These are phyloP conservation scores for Aleiodes sp. DNA, from an alignment of 1,140 invertebrate genomes.

Conservation along the genomic window DNA sequence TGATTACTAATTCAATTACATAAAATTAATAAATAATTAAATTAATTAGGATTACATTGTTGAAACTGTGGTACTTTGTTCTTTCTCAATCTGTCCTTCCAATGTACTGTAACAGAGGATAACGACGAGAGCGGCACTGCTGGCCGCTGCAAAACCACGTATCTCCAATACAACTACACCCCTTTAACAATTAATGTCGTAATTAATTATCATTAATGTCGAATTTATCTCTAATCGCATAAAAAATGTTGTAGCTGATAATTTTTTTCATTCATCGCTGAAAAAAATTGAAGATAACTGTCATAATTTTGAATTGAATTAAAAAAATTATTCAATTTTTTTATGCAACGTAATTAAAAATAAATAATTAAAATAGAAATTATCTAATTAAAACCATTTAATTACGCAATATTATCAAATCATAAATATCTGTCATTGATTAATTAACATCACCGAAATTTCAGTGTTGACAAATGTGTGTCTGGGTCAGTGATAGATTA, in stretches of 20 bases:
- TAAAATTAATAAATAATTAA: no score
- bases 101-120: conserved; percentile 56
- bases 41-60: conserved; percentile 40
- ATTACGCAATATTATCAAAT: neutral
- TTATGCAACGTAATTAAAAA: no score
- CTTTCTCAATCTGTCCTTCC: conserved; percentile 52
- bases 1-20: no score
- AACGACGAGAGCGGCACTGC: conserved; percentile 59
- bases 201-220: neutral
- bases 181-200: conserved; percentile 43
- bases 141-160: conserved; percentile 59
- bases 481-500: neutral
- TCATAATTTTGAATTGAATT: no score
- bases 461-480: neutral
- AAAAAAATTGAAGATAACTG: no score
- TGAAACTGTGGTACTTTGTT: conserved; percentile 38
- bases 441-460: neutral
- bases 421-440: neutral
- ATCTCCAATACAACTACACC: conserved; percentile 55
- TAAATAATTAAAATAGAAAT: no score
- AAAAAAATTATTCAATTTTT: no score
- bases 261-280: no score
- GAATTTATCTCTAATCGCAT: no score
- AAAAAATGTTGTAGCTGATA: no score
- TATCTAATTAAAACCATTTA: no score